These are phyloP conservation scores for Liodrosophila aerea DNA, from an alignment of 2,888 invertebrate species.

Conservation along the genomic window DNA sequence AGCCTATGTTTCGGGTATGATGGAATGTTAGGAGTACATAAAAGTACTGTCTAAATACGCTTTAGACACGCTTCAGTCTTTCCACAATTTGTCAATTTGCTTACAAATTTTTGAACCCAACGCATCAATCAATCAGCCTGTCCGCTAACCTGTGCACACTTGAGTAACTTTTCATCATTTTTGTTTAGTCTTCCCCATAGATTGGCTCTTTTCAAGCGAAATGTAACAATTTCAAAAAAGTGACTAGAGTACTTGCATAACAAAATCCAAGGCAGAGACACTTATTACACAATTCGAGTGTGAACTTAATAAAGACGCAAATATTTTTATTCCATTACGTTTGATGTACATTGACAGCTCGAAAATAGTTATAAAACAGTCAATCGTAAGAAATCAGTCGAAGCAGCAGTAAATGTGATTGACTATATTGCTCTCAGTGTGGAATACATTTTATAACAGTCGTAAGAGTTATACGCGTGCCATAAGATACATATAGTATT, in stretches of 20 bases:
- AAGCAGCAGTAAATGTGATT: slow-evolving; percentile 4
- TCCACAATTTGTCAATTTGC: not conserved
- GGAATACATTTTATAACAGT: slow-evolving; percentile 3
- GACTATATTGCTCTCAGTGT: too few species aligned
- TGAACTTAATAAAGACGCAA: slow-evolving; percentile 50
- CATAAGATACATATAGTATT: too few species aligned
- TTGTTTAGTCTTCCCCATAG: slow-evolving; percentile 41
- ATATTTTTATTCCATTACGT: slow-evolving; percentile 55
- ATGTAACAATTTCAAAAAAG: too few species aligned
- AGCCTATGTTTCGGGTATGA: too few species aligned
- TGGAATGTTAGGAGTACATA: not conserved
- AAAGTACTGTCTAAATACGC: not conserved
- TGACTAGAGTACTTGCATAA: slow-evolving; percentile 23
- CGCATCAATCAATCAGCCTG: slow-evolving; percentile 51
- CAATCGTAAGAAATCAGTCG: slow-evolving; percentile 15
- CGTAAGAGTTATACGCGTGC: slow-evolving; percentile 15
- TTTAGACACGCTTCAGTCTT: not conserved
- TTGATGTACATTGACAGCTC: slow-evolving; percentile 27
- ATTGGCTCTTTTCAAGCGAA: slow-evolving; percentile 50
- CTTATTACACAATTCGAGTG: slow-evolving; percentile 48
- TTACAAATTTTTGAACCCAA: slow-evolving; percentile 6
- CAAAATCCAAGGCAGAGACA: slow-evolving; percentile 37
- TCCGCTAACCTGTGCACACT: slow-evolving; percentile 14
- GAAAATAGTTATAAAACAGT: slow-evolving; percentile 20
- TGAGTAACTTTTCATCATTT: slow-evolving; percentile 34